phyloP scores from a whole-genome alignment of 2,113 vertebrate genomes.

The Pollimyrus isidori region DNA sequence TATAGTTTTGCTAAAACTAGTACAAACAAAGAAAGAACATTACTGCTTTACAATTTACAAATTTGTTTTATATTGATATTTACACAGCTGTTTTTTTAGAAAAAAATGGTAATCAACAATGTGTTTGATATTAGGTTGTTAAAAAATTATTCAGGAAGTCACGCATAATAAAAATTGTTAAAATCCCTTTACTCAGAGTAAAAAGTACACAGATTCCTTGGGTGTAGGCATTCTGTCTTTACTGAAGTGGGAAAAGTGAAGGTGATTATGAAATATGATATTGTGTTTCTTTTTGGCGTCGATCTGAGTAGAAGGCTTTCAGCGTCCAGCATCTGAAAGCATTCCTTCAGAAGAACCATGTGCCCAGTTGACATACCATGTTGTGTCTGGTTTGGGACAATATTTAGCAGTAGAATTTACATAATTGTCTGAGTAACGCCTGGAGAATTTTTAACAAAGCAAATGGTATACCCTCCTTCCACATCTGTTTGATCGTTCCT shows the following conservation, averaged over 20 bases:
- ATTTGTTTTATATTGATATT: background rate
- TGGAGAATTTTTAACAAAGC: background rate
- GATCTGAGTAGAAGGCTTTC: background rate
- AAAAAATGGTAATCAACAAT: background rate
- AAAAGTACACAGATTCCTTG: background rate
- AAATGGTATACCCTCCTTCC: background rate
- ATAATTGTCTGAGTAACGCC: background rate
- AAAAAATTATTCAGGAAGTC: background rate
- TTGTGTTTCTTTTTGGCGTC: background rate
- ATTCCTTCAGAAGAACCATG: background rate
- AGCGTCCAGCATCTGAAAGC: background rate
- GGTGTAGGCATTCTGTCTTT: background rate
- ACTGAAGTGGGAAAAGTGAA: background rate
- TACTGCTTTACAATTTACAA: background rate
- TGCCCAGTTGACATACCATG: background rate
- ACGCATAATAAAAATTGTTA: background rate
- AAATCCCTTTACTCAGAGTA: background rate
- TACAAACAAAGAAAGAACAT: background rate
- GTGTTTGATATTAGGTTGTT: background rate
- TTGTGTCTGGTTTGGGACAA: background rate
- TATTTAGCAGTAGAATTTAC: background rate
- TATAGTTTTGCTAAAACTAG: background rate
- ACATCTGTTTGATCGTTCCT: background rate
- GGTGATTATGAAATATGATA: background rate
- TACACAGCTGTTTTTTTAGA: background rate